These are phyloP conservation scores for Sminthurides bifidus DNA, from an alignment of 1,140 invertebrate species.

Conservation along the genomic window DNA sequence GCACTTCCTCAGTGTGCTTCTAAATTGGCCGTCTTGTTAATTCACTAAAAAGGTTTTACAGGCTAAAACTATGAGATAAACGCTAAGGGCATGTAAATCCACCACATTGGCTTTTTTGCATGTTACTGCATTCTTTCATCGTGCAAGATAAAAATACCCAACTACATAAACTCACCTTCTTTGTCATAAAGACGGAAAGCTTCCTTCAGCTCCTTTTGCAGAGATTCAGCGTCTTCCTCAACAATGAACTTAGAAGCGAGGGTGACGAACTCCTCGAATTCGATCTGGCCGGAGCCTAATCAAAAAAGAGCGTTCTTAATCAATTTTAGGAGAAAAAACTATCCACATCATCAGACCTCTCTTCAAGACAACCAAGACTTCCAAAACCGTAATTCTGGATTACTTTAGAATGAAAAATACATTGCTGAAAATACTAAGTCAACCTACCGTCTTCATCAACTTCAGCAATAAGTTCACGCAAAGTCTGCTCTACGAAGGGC, in stretches of 20 bases:
- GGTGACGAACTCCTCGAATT: constrained; percentile 28
- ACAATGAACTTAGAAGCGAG: constrained; percentile 32
- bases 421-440: not conserved
- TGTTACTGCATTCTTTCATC: not conserved
- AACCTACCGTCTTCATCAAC: constrained; percentile 44
- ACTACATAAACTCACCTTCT: constrained; percentile 43
- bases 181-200: constrained; percentile 62
- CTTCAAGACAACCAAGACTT: no score
- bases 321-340: no score
- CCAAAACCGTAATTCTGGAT: no score
- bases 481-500: constrained; percentile 43
- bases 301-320: no score
- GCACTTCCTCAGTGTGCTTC: no score
- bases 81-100: no score
- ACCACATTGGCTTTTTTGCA: no score
- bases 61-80: no score
- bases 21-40: no score
- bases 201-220: constrained; percentile 62
- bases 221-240: constrained; percentile 61
- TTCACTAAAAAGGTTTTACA: no score
- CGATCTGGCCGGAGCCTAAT: constrained; percentile 23
- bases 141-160: not conserved
- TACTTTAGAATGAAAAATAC: no score
- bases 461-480: constrained; percentile 44
- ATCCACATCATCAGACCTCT: no score